Evolutionary conservation across 2,797 vertebrate genomes (phyloP), one percentile per base, ranked within the genome.

Genomic region (Aulostomus chinensis): DNA sequence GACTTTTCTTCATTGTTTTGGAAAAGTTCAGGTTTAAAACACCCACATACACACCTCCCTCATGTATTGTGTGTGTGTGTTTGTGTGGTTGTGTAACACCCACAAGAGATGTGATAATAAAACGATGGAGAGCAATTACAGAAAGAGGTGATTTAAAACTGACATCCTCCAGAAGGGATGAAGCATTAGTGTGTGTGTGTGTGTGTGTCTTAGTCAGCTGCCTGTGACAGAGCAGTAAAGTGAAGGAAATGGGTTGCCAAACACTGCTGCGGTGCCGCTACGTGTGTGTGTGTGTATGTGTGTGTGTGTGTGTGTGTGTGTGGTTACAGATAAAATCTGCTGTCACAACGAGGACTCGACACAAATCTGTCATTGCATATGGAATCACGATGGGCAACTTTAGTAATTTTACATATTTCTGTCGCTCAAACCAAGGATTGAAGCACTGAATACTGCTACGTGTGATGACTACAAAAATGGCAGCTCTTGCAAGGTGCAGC

Each of bases 121-220:
- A 42, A 18, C 34, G 13, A 5, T 41, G 38, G 7, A 13, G 37
- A 45, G 46, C 43, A 58, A 62, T 51, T 51, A 1, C 12, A 38
- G 63, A 34, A 51, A 58, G 17, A 40, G 9, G 15, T 40, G 34
- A 42, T 72, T 61, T 34, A 9, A 43, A 47, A 30, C 38, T 14
- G 53, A 61, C 48, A 35, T 13, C 29, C 20, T 26, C 46, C 52
- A 45, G 3, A 1, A 20, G 33, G 20, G 17, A 56, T 40, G 47
- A 56, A 48, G 24, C 31, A n/a, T n/a, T n/a, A n/a, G n/a, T n/a
- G n/a, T n/a, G n/a, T n/a, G n/a, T n/a, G n/a, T n/a, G n/a, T n/a
- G 18, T 17, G 39, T 41, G 24, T 14, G 22, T 58, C 36, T 46
- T 16, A 29, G 45, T 32, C 74, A 60, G 65, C 64, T 73, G 68